Conservation (phyloP, 2,888 invertebrate species). For the Sinodicranocentrus sp. region DNA sequence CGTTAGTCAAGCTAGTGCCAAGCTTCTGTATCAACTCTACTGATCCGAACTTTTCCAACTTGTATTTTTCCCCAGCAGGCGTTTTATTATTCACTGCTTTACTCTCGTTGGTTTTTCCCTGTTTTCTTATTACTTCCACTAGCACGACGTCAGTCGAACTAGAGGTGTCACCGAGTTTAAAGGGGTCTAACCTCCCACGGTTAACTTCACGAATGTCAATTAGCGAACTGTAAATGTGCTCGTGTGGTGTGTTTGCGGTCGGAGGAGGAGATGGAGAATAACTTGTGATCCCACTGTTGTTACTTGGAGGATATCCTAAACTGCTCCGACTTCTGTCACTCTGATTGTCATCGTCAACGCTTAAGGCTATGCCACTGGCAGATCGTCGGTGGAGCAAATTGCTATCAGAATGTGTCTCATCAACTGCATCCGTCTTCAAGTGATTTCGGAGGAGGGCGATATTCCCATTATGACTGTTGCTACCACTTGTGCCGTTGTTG, state of each 20-base stretch:
- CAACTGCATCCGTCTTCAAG: conserved; percentile 27
- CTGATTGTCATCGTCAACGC: conserved; percentile 71
- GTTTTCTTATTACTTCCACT: conserved; percentile 71
- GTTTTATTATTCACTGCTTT: conserved; percentile 9
- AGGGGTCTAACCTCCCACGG: conserved; percentile 46
- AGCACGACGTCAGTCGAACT: conserved; percentile 69
- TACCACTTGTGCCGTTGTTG: conserved; percentile 13
- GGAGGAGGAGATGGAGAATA: conserved; percentile 66
- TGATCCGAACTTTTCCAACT: conserved; percentile 57
- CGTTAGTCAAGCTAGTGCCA: conserved; percentile 12
- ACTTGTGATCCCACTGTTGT: conserved; percentile 53
- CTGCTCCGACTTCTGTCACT: conserved; percentile 70
- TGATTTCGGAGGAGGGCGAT: conserved; percentile 45
- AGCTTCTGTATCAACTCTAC: conserved; percentile 57
- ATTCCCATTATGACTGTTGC: conserved; percentile 26
- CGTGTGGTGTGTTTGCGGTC: conserved; percentile 52
- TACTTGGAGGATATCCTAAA: conserved; percentile 64
- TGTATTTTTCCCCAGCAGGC: conserved; percentile 38
- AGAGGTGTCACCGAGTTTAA: conserved; percentile 35
- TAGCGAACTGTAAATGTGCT: conserved; percentile 63
- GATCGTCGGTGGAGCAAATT: conserved; percentile 35
- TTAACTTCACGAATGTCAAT: conserved; percentile 61
- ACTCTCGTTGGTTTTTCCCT: background rate
- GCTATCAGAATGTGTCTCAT: background rate
- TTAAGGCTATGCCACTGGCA: conserved; percentile 55